Base-by-base conservation (phyloP, 2,113 vertebrate species). In the Amia ocellicauda region DNA sequence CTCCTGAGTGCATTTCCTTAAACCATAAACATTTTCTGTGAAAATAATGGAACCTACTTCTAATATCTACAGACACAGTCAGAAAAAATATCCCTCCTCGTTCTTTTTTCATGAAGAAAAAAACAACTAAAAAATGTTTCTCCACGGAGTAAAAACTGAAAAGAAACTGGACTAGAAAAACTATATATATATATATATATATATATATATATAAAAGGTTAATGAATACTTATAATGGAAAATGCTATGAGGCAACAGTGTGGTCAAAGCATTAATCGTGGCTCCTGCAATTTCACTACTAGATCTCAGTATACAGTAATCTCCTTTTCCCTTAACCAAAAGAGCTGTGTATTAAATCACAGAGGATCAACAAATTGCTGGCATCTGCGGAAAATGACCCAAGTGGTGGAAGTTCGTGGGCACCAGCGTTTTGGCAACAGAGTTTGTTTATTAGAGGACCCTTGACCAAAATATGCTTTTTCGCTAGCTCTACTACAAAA, bases 211-310 rank as follows among this genome's bases (percentile, higher is more conserved):
- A 63, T 41, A 71, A 56, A 67, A 53, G 67, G 61, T 1, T 67
- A 75, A 63, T 66, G 78, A 80, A 63, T 56, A 73, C 59, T 62
- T 76, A 43, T 67, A 62, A 58, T 75, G 69, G 74, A 75, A 75
- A 75, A 69, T 64, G 50, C 59, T 72, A 62, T 60, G 55, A 70
- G 52, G 67, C 47, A 61, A 49, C 31, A 36, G 64, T 51, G 20
- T 14, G 24, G 58, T 45, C 40, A 69, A 58, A 54, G 64, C 51
- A 67, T 66, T 74, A 68, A 67, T 61, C 60, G 55, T 62, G 61
- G 68, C 28, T 53, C 58, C 62, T 62, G 63, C 57, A 50, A 68
- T 58, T 67, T 62, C 63, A 63, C 63, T 62, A 50, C 67, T 28
- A 53, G 52, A 62, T 67, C 50, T 14, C 54, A 63, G 49, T 60